Evolutionary conservation across 1,140 invertebrate genomes (phyloP).

Genomic region (Cyrtorhinus lividipennis): DNA sequence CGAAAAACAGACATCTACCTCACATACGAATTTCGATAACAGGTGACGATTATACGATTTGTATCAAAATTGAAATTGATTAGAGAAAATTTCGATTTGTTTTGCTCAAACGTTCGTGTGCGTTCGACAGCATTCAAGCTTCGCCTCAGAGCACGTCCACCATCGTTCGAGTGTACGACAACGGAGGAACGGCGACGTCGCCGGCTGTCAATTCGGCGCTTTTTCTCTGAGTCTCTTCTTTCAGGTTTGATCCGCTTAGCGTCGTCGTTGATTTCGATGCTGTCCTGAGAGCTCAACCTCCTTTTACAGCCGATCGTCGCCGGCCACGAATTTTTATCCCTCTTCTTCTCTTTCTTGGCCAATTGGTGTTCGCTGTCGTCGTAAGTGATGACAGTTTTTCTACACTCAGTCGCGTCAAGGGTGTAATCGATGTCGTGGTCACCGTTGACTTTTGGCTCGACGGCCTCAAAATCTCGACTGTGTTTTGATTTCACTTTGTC

Average conservation of each 20-base stretch:
- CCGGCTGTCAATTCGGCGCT: background rate
- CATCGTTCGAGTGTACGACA: background rate
- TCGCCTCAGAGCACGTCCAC: background rate
- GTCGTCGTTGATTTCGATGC: conserved; percentile 48
- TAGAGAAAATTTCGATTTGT: no score
- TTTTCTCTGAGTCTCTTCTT: conserved; percentile 61
- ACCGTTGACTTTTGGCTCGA: conserved; percentile 20
- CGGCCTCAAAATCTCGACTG: conserved; percentile 18
- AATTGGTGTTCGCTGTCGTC: conserved; percentile 27
- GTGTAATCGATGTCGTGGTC: conserved; percentile 20
- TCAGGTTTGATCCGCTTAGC: conserved; percentile 51
- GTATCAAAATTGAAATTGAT: no score
- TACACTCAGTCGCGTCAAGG: conserved; percentile 13
- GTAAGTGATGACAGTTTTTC: conserved; percentile 17
- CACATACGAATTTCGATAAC: background rate
- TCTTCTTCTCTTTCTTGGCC: conserved; percentile 31
- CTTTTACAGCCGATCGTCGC: conserved; percentile 48
- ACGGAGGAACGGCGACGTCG: background rate
- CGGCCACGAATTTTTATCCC: conserved; percentile 34
- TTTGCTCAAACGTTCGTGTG: background rate
- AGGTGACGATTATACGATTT: no score
- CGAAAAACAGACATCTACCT: conserved; percentile 41
- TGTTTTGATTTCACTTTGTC: conserved; percentile 15
- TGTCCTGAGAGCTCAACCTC: conserved; percentile 61
- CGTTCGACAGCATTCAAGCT: conserved; percentile 2